Evolutionary conservation across 1,140 invertebrate genomes (phyloP), one percentile per base, ranked within the genome.

Genomic region (Drosophila ohnishii): DNA sequence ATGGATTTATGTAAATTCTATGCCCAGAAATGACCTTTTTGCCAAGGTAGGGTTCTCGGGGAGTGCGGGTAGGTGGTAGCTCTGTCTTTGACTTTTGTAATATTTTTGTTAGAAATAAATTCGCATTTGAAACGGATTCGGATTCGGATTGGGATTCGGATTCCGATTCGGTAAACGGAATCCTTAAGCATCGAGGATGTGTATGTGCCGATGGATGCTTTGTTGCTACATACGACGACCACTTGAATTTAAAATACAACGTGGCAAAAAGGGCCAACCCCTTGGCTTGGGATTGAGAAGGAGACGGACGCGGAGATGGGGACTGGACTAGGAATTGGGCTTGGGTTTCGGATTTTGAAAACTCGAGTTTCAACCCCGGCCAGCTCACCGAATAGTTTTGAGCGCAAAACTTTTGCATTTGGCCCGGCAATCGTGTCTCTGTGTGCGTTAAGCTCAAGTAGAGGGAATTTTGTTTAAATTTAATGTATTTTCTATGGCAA

Each of bases 1-100:
- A 90, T 90, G 88, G 88, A 90, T 90, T 90, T 90, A 90, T 90
- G 88, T 90, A 90, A 90, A 90, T 90, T 88, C 85, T 80, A 88
- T 88, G 85, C 85, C 84, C 80, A 84, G 83, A 88, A 88, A 89
- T 88, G 84, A 88, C 84, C 84, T 88, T 88, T 88, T 88, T 84
- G 80, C 70, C 30, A 71, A 72, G 69, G 69, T 72, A 75, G 70
- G 34, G 35, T 45, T 28, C 16, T 3, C 1, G 14, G 37, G 25
- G 59, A 47, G 14, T 14, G 25, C 44, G 35, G 37, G 45, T 32
- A 47, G 61, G 51, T 22, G 64, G 80, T 22, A 67, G 80, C 48
- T 83, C 70, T 83, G 80, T 81, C 85, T 89, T 85, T 90, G 88
- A 90, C 87, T 90, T 90, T 90, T 82, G 75, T 90, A 90, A 90